These are phyloP conservation scores for Slavum lentiscoides DNA, from an alignment of 2,888 invertebrate species.

Conservation along the genomic window DNA sequence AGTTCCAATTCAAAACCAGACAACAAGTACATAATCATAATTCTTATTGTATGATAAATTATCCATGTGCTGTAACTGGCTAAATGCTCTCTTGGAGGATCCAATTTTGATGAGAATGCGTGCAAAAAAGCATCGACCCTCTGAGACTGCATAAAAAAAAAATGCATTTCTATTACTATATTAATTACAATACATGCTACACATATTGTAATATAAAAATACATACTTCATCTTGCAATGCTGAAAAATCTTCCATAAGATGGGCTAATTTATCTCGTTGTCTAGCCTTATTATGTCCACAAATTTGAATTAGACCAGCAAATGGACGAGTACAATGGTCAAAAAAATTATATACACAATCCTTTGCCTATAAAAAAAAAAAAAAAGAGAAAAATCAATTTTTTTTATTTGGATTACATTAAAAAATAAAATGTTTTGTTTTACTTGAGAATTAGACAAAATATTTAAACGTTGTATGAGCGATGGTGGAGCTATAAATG, in stretches of 20 bases:
- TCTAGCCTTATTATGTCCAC: conserved; percentile 92
- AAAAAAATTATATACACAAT: conserved; percentile 86
- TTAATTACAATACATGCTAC: background rate
- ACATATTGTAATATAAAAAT: background rate
- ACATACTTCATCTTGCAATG: conserved; percentile 85
- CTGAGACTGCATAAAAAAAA: conserved; percentile 70
- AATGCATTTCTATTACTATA: background rate
- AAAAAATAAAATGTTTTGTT: background rate
- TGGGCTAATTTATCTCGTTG: conserved; percentile 92
- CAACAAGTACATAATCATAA: conserved; percentile 91
- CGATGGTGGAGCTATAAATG: conserved; percentile 87
- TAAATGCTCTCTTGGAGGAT: conserved; percentile 71
- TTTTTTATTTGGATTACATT: background rate
- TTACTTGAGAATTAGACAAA: conserved; percentile 68
- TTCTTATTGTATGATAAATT: conserved; percentile 86
- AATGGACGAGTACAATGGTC: conserved; percentile 85
- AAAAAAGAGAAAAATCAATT: conserved; percentile 48
- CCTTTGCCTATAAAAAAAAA: conserved; percentile 68
- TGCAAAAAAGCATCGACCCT: conserved; percentile 84
- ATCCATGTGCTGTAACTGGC: conserved; percentile 95
- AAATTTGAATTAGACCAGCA: conserved; percentile 81
- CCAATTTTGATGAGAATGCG: conserved; percentile 69
- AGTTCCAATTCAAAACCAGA: conserved; percentile 94
- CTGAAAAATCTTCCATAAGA: conserved; percentile 86
- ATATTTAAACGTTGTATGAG: conserved; percentile 75